Evolutionary conservation across 1,140 invertebrate genomes (phyloP).

Genomic region (Drosophila albomicans): DNA sequence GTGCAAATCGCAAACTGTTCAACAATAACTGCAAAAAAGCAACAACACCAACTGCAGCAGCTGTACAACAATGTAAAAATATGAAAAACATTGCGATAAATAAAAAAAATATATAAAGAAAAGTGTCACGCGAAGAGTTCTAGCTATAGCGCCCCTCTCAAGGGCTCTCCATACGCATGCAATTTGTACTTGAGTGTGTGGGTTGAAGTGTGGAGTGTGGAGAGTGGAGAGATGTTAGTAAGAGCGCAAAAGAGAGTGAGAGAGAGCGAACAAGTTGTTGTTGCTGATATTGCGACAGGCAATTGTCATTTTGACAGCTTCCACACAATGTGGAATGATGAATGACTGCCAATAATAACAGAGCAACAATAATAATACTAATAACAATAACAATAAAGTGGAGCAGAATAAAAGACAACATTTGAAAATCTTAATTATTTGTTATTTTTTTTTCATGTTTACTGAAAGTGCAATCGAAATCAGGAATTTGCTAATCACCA

Average conservation of each 20-base stretch:
- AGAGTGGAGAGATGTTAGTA: not conserved
- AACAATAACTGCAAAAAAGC: slow-evolving; percentile 32
- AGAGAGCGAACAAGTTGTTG: not conserved
- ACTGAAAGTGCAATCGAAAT: slow-evolving; percentile 12
- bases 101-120: slow-evolving; percentile 37
- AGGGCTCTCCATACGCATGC: slow-evolving; percentile 3
- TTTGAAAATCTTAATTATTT: slow-evolving; percentile 7
- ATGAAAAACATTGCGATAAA: slow-evolving; percentile 27
- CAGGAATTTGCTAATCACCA: slow-evolving; percentile 7
- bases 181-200: slow-evolving; percentile 1
- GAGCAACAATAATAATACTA: not conserved
- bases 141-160: slow-evolving; percentile 27
- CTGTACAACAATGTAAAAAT: slow-evolving; percentile 15
- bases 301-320: slow-evolving; percentile 54
- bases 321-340: slow-evolving; percentile 37
- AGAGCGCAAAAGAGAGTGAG: not conserved
- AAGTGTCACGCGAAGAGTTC: slow-evolving; percentile 47
- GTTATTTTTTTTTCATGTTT: not conserved
- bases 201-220: not conserved
- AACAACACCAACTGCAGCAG: slow-evolving; percentile 6
- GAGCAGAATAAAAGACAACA: slow-evolving; percentile 1
- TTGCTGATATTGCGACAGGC: slow-evolving; percentile 39
- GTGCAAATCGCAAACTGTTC: slow-evolving; percentile 63
- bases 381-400: slow-evolving; percentile 35
- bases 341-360: slow-evolving; percentile 33